phyloP scores from a whole-genome alignment of 2,113 vertebrate species.

The Thamnophis sirtalis region DNA sequence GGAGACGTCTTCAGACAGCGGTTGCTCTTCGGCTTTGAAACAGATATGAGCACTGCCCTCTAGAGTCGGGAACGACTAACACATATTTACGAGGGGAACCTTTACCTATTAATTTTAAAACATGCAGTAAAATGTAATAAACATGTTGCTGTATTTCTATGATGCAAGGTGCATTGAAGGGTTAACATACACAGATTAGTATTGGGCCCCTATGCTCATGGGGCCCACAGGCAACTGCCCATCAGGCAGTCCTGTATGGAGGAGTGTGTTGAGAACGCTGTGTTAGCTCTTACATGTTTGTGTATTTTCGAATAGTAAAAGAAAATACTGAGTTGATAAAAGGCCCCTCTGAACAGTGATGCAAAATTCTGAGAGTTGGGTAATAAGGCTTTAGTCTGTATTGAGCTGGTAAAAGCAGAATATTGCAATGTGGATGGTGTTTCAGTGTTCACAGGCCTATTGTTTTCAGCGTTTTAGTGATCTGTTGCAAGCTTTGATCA shows the following conservation, averaged over 20 bases:
- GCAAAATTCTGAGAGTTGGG: neutral
- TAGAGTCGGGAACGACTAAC: no score
- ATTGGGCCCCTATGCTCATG: no score
- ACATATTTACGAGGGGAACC: no score
- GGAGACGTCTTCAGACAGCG: no score
- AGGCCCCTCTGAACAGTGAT: neutral
- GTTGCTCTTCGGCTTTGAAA: no score
- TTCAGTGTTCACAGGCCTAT: neutral
- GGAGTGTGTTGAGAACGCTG: neutral
- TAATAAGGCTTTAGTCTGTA: neutral
- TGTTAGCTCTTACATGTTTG: neutral
- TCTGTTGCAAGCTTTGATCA: neutral
- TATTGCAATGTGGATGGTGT: neutral
- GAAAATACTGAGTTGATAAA: neutral
- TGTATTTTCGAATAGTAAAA: neutral
- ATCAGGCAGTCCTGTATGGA: neutral
- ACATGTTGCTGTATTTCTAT: no score
- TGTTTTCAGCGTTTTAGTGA: neutral
- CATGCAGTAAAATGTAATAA: no score
- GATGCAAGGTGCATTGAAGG: no score
- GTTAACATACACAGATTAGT: no score
- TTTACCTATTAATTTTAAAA: no score
- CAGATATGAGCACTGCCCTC: no score
- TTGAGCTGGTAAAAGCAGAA: neutral
- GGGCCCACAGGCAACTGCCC: no score